Evolutionary conservation across 2,888 invertebrate genomes (phyloP).

Genomic region (Imbricaverruca yamaguchii): DNA sequence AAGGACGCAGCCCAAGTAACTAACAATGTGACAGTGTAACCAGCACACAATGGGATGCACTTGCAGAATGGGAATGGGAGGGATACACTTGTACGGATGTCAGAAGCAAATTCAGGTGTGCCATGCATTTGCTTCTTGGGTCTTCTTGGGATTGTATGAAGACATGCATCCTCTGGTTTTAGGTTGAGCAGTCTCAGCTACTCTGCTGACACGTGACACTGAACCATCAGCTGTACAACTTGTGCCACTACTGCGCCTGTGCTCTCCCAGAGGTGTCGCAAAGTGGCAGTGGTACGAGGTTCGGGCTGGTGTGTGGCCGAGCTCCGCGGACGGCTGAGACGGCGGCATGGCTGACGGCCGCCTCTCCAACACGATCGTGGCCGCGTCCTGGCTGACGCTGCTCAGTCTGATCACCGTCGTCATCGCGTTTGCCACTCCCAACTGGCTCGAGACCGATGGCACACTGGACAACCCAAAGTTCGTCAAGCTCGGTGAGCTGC

Average conservation of each 20-base stretch:
- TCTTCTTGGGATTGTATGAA: too few species aligned
- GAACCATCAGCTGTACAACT: not conserved
- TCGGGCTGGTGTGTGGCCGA: not conserved
- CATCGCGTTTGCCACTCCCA: slow-evolving; percentile 38
- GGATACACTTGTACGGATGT: too few species aligned
- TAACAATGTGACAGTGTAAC: too few species aligned
- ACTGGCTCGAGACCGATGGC: slow-evolving; percentile 38
- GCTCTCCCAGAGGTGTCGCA: too few species aligned
- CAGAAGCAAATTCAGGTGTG: too few species aligned
- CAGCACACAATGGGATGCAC: too few species aligned
- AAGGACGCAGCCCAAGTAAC: too few species aligned
- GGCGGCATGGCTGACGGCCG: not conserved
- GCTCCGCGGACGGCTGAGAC: not conserved
- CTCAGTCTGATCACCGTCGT: slow-evolving; percentile 32
- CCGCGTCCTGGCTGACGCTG: slow-evolving; percentile 3
- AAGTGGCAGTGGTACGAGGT: not conserved
- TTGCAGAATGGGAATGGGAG: too few species aligned
- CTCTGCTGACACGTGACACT: not conserved
- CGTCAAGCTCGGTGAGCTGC: slow-evolving; percentile 61
- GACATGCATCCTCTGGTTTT: too few species aligned
- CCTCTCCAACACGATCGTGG: not conserved
- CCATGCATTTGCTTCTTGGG: too few species aligned
- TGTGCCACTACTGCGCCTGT: too few species aligned
- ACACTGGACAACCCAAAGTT: slow-evolving; percentile 67
- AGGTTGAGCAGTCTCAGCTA: too few species aligned